Conservation (phyloP, 2,888 invertebrate species). For the Agriopis leucophaearia region DNA sequence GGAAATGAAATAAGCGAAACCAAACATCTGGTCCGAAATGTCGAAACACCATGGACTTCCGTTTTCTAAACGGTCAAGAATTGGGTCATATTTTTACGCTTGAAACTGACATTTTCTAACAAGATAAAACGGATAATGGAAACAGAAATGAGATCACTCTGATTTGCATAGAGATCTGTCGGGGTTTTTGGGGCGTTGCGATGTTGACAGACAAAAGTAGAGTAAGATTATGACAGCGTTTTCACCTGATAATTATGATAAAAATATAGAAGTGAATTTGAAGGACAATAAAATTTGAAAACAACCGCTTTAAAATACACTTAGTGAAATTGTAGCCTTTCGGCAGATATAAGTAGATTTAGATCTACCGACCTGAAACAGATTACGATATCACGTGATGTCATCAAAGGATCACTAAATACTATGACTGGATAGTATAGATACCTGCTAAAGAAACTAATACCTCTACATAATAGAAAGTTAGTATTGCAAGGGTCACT, state of each 20-base stretch:
- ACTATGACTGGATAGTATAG: background rate
- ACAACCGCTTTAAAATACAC: background rate
- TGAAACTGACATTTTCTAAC: conserved; percentile 9
- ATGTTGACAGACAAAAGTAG: conserved; percentile 20
- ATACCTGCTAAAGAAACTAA: no score
- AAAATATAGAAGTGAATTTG: conserved; percentile 2
- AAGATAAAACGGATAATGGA: conserved; percentile 12
- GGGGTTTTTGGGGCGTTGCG: background rate
- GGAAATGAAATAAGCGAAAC: conserved; percentile 32
- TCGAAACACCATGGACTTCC: conserved; percentile 31
- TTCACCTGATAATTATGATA: conserved; percentile 13
- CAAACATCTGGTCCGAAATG: conserved; percentile 33
- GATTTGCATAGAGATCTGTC: conserved; percentile 25
- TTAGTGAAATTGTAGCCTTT: background rate
- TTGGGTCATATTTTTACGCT: conserved; percentile 24
- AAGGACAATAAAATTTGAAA: background rate
- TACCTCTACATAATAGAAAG: background rate
- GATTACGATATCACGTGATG: background rate
- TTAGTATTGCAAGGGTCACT: background rate
- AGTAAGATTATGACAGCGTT: conserved; percentile 8
- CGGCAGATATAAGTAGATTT: background rate
- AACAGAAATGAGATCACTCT: conserved; percentile 38
- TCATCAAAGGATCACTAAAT: background rate
- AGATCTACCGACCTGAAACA: background rate
- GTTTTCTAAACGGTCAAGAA: conserved; percentile 21